Conservation (phyloP, 1,140 invertebrate genomes). For the Chrysomallon squamiferum region DNA sequence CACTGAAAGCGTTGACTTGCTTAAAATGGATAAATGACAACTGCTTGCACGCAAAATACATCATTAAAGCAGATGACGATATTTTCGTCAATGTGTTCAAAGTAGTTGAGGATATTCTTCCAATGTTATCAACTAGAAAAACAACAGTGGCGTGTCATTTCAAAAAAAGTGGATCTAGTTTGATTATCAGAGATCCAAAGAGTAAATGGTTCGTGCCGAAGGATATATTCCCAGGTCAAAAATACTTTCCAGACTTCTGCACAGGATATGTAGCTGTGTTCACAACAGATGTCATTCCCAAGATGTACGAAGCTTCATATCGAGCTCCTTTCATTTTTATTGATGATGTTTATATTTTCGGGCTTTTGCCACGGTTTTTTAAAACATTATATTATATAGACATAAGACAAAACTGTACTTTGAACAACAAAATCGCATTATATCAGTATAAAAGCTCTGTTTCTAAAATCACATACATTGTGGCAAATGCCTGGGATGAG, state of each 20-base stretch:
- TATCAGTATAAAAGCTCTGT: conserved; percentile 16
- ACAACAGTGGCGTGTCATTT: conserved; percentile 31
- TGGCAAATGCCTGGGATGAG: conserved; percentile 9
- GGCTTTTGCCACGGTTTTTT: conserved; percentile 44
- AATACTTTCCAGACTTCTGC: conserved; percentile 57
- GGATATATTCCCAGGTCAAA: conserved; percentile 46
- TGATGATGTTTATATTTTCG: conserved; percentile 63
- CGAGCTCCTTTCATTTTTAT: conserved; percentile 47
- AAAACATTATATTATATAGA: conserved; percentile 23
- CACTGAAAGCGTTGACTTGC: conserved; percentile 77
- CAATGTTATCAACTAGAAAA: conserved; percentile 11
- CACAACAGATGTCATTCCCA: conserved; percentile 53
- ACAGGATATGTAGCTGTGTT: conserved; percentile 61
- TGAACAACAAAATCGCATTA: conserved; percentile 19
- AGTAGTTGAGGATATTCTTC: conserved; percentile 38
- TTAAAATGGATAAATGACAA: conserved; percentile 75
- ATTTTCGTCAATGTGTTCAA: conserved; percentile 73
- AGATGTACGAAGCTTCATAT: conserved; percentile 50
- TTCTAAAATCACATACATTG: conserved; percentile 9
- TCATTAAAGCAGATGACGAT: conserved; percentile 93
- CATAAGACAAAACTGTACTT: conserved; percentile 21
- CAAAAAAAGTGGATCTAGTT: conserved; percentile 17
- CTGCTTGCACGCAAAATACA: conserved; percentile 72
- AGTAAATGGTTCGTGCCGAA: conserved; percentile 62
- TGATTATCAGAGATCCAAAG: conserved; percentile 42